phyloP scores from a whole-genome alignment of 2,797 vertebrate genomes.

The Erethizon dorsatum region DNA sequence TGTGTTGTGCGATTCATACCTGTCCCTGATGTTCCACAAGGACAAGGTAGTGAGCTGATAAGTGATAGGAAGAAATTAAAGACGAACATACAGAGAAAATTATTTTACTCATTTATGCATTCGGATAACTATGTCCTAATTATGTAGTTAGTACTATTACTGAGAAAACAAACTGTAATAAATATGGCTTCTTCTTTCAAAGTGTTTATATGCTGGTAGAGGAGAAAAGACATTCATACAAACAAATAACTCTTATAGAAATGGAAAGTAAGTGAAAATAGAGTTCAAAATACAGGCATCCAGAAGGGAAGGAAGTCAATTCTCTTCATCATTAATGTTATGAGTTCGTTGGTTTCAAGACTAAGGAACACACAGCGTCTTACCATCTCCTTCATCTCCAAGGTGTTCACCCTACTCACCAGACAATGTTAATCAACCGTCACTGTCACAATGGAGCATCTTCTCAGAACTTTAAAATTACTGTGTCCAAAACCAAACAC shows the following conservation, averaged over 20 bases:
- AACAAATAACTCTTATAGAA: not conserved
- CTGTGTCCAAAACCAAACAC: not conserved
- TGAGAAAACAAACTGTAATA: not conserved
- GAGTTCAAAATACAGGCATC: not conserved
- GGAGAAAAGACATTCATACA: not conserved
- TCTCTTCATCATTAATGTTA: not conserved
- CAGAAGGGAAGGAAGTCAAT: not conserved
- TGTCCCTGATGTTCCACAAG: not conserved
- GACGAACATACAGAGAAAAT: not conserved
- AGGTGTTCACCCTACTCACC: not conserved
- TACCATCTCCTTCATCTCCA: not conserved
- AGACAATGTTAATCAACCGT: not conserved
- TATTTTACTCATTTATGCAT: not conserved
- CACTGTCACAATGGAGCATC: not conserved
- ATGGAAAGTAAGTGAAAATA: not conserved
- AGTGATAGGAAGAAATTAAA: slow-evolving; percentile 32
- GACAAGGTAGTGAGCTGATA: not conserved
- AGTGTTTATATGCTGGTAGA: not conserved
- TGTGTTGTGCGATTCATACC: not conserved
- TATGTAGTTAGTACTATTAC: not conserved
- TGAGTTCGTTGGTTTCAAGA: not conserved
- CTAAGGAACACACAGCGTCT: not conserved
- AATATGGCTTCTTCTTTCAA: not conserved
- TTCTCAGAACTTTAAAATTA: not conserved
- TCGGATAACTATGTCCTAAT: not conserved